Base-by-base conservation (phyloP, 2,888 invertebrate genomes). In the Stenotaenia linearis region DNA sequence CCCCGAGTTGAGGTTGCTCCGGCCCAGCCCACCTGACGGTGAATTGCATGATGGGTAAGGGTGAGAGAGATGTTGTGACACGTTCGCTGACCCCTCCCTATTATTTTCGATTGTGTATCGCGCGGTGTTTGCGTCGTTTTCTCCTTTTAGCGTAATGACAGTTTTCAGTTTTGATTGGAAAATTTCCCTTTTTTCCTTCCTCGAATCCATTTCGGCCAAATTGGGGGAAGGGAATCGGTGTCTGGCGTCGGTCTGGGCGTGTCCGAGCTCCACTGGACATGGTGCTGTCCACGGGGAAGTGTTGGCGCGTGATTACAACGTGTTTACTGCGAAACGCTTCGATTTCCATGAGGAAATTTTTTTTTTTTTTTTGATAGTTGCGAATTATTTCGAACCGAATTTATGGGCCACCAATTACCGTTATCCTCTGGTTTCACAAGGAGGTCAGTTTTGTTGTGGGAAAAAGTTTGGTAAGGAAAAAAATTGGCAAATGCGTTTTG, bases 371-470 rank as follows among this genome's bases (percentile, higher is more conserved):
- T 18, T 21, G 50, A 25, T 25, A 69, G 25, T 69, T 69, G 69
- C 32, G 5, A 32, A 6, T 9, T 32, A 32, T 69, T 69, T 9
- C 25, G 69, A 69, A 28, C 9, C 69, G 69, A 69, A 69, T 69
- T 69, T 69, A 69, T 69, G 69, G 69, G 69, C 69, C 25, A 69
- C 69, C 69, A 69, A 69, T 69, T 69, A 69, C 69, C 25, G 69
- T 69, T 69, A 69, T 69, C 69, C 69, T 69, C 69, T 10, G 18
- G 3, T 50, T 50, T 50, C 50, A 69, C 69, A 69, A 69, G 28
- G 69, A 69, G 69, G 69, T 69, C 69, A 69, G 69, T 69, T 69
- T 69, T 69, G 69, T 50, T 50, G 69, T 69, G 69, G 69, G 69
- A 69, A 69, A 50, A 50, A 50, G 50, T 50, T 4, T 10, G 1